phyloP scores from a whole-genome alignment of 2,888 invertebrate genomes.

The Noctua pronuba region DNA sequence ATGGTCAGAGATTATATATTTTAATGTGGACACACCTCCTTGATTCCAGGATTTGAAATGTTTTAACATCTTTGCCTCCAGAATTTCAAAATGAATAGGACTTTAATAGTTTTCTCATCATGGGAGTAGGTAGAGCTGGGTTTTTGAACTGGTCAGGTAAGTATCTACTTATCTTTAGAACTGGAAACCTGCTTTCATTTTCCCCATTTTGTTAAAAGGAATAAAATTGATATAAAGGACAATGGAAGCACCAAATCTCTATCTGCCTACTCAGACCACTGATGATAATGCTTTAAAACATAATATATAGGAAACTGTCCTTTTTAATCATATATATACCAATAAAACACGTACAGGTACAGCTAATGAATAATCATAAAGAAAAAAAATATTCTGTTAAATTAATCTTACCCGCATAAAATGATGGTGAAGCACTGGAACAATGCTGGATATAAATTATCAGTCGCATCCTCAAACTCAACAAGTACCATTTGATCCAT shows the following conservation, averaged over 20 bases:
- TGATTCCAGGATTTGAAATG: too few relatives aligned
- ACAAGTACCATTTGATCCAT: slow-evolving; percentile 73
- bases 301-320: background rate
- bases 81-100: background rate
- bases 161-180: background rate
- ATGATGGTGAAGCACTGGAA: slow-evolving; percentile 98
- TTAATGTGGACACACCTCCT: too few relatives aligned
- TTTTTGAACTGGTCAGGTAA: background rate
- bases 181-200: background rate
- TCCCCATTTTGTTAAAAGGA: background rate
- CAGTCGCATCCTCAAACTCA: slow-evolving; percentile 82
- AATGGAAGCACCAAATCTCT: background rate
- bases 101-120: background rate
- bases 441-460: slow-evolving; percentile 97
- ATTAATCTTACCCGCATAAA: slow-evolving; percentile 94
- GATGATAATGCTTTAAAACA: background rate
- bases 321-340: background rate
- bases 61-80: background rate
- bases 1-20: background rate
- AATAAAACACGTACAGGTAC: background rate
- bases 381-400: background rate
- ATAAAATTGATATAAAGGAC: too few relatives aligned
- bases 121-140: background rate
- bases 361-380: background rate
- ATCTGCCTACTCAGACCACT: background rate